Evolutionary conservation across 30 jellyfish, hydroid and myxozoan species (phyloP), one percentile per base, ranked within the genome.

Genomic region (Chironex yamaguchii): DNA sequence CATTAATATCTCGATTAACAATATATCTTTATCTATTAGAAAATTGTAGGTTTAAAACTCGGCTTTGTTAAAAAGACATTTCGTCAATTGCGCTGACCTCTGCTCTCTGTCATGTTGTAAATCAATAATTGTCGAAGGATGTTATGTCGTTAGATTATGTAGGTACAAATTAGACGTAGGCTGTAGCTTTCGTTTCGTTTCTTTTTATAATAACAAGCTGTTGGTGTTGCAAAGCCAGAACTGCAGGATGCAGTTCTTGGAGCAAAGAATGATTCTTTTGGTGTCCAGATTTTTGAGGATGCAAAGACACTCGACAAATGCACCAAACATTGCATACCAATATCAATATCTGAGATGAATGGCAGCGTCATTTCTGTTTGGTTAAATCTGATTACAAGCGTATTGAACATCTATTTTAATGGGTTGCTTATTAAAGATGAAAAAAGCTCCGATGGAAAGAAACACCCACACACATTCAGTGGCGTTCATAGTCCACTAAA

Each of bases 381-480:
- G 29, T 13, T 81, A 1, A 71, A 81, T 81, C 30, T 64, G 32
- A 51, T 25, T 11, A 9, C 54, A 0, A 52, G n/a, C 33, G 66
- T 23, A 0, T 34, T 81, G 3, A 42, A 27, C 29, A 49, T 65
- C 1, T 81, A 81, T 29, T 6, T 64, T 24, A 48, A 81, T 23
- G 83, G 85, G 23, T 3, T 81, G n/a, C 54, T 81, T 31, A 28
- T 65, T 31, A 25, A 34, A 20, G 63, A 28, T 31, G 62, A 29
- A 14, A 3, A 6, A 9, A 11, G 17, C 17, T 21, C 23, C 9
- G 73, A 23, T 4, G 17, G 17, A 17, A 9, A 42, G 17, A 13
- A 12, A 4, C 0, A 3, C 30, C 17, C 0, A 13, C 9, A 20
- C n/a, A 63, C 84, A 17, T 66, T 64, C 27, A 12, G 48, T 34